These are phyloP conservation scores for Phalanger gymnotis DNA, from an alignment of 2,797 vertebrate genomes.

Conservation along the genomic window DNA sequence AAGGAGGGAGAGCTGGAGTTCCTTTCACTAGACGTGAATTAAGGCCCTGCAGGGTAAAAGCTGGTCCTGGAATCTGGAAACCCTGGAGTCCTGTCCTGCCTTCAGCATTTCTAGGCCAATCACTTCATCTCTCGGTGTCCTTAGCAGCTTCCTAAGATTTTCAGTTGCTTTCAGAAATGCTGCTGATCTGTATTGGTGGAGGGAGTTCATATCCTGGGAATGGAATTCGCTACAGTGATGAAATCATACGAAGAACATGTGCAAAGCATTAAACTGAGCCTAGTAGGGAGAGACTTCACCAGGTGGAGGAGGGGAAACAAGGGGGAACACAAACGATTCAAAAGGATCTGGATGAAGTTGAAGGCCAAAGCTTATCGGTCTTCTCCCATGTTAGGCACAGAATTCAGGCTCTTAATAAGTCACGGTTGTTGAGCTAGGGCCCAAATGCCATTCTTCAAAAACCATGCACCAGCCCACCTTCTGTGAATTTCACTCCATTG, in stretches of 20 bases:
- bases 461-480: conserved; percentile 16
- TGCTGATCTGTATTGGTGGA: neutral
- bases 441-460: neutral
- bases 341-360: neutral
- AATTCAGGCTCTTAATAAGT: neutral
- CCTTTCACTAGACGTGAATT: neutral
- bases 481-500: neutral
- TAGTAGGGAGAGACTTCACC: neutral
- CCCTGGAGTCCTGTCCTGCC: rapidly evolving
- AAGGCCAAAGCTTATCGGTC: neutral
- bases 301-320: neutral
- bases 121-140: neutral
- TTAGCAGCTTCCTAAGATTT: neutral
- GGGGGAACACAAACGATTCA: neutral
- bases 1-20: neutral
- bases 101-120: neutral
- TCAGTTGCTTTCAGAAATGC: neutral
- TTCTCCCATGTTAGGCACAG: neutral
- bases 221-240: neutral
- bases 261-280: neutral
- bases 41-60: neutral
- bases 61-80: neutral
- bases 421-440: neutral
- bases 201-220: neutral
- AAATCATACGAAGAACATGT: neutral